Evolutionary conservation across 2,797 vertebrate genomes (phyloP).

Genomic region (Chelonia mydas): DNA sequence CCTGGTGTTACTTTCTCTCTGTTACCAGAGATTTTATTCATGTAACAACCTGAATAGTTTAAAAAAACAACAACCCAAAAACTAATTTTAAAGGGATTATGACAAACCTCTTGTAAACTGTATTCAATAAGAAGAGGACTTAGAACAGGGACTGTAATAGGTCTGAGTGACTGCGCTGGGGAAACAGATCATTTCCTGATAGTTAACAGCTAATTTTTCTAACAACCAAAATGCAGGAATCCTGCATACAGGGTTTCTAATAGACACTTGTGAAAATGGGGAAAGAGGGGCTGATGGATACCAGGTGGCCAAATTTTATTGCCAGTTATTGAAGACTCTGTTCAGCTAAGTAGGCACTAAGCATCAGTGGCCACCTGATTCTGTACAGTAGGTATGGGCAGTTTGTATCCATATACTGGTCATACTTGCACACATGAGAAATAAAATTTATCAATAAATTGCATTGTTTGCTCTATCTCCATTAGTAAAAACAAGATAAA

Average conservation of each 20-base stretch:
- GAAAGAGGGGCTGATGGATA: conserved; percentile 70
- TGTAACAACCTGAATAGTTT: conserved; percentile 43
- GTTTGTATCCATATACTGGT: not conserved
- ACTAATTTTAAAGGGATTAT: conserved; percentile 86
- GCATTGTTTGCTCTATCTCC: not conserved
- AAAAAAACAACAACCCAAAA: conserved; percentile 19
- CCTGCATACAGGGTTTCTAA: conserved; percentile 55
- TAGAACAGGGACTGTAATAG: conserved; percentile 75
- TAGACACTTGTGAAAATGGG: conserved; percentile 65
- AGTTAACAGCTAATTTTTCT: conserved; percentile 70
- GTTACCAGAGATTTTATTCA: conserved; percentile 33
- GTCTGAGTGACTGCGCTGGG: conserved; percentile 64
- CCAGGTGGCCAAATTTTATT: conserved; percentile 71
- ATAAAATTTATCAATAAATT: conserved; percentile 12
- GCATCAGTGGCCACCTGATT: conserved; percentile 28
- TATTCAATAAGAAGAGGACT: conserved; percentile 79
- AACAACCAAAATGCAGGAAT: conserved; percentile 31
- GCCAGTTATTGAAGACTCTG: conserved; percentile 1
- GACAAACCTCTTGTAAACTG: conserved; percentile 80
- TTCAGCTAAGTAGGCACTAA: conserved; percentile 40
- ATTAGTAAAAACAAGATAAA: conserved; percentile 18
- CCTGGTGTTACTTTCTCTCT: not conserved
- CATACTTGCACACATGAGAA: conserved; percentile 19
- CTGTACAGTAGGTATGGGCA: not conserved
- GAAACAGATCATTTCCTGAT: conserved; percentile 83